Percentiles rank a stretch among this genome's conserved stretches.
phyloP scores from a whole-genome alignment of 2,888 invertebrate genomes.

The Platycheirus albimanus region DNA sequence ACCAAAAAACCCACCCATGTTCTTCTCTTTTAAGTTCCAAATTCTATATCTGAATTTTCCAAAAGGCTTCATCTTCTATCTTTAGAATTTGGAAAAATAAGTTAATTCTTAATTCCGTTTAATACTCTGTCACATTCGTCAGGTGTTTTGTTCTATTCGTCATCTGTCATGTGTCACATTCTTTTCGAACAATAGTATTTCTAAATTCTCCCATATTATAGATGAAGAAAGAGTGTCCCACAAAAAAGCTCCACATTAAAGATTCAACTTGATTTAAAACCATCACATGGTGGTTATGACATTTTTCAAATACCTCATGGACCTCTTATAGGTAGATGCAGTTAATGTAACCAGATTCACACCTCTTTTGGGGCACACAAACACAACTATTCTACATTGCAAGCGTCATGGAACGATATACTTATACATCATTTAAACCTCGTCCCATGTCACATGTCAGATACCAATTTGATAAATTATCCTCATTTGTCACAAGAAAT shows the following conservation, averaged over 20 bases:
- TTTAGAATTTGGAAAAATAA: slow-evolving; percentile 26
- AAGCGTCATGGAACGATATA: slow-evolving; percentile 70
- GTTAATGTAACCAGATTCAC: slow-evolving; percentile 73
- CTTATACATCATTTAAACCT: slow-evolving; percentile 72
- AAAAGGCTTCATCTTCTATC: slow-evolving; percentile 30
- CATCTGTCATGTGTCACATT: slow-evolving; percentile 68
- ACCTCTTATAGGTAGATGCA: slow-evolving; percentile 7
- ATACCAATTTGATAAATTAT: slow-evolving; percentile 73
- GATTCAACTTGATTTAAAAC: slow-evolving; percentile 15
- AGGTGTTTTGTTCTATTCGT: slow-evolving; percentile 65
- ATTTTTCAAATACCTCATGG: slow-evolving; percentile 62
- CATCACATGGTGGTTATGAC: slow-evolving; percentile 56
- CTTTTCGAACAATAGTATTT: slow-evolving; percentile 47
- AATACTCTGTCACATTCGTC: slow-evolving; percentile 62
- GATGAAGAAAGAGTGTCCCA: background rate
- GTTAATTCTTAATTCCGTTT: slow-evolving; percentile 68
- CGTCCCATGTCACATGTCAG: slow-evolving; percentile 74
- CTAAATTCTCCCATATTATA: slow-evolving; percentile 19
- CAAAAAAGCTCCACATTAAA: slow-evolving; percentile 35
- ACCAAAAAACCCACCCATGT: slow-evolving; percentile 28
- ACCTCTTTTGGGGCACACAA: slow-evolving; percentile 55
- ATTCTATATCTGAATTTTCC: slow-evolving; percentile 42
- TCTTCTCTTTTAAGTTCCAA: background rate
- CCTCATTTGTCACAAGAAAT: slow-evolving; percentile 66
- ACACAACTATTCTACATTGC: slow-evolving; percentile 25